Conservation (phyloP, 1,140 invertebrate genomes). For the Papilio polyxenes region DNA sequence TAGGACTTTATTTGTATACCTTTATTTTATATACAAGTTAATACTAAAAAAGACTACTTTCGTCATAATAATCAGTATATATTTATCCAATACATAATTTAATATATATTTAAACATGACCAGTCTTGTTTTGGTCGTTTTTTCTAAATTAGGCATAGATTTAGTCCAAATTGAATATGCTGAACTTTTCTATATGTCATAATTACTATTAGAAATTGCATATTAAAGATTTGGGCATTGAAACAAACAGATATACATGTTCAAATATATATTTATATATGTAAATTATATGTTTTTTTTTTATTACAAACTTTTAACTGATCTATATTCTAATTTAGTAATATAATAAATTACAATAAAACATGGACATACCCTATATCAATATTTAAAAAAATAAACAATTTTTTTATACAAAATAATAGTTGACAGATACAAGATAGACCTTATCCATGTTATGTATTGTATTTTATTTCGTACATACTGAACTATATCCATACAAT, state of each 20-base stretch:
- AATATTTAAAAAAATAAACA: constrained; percentile 21
- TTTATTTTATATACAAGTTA: no score
- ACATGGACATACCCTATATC: background rate
- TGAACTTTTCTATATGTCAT: no score
- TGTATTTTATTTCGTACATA: background rate
- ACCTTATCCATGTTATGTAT: constrained; percentile 12
- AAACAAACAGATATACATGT: constrained; percentile 30
- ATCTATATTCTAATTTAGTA: constrained; percentile 13
- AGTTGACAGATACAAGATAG: background rate
- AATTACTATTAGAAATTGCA: background rate
- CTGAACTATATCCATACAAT: background rate
- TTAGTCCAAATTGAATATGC: no score
- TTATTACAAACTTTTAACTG: constrained; percentile 28
- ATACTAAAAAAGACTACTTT: no score
- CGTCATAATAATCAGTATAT: background rate
- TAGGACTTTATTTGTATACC: no score
- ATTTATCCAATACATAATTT: background rate
- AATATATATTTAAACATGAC: background rate
- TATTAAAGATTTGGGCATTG: background rate
- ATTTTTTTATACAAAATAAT: constrained; percentile 15
- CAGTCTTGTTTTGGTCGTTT: constrained; percentile 2
- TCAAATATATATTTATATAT: constrained; percentile 35
- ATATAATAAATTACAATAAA: background rate
- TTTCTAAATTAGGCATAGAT: background rate
- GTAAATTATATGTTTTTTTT: constrained; percentile 23